Evolutionary conservation across 2,797 vertebrate species (phyloP).

Genomic region (Merluccius polli): DNA sequence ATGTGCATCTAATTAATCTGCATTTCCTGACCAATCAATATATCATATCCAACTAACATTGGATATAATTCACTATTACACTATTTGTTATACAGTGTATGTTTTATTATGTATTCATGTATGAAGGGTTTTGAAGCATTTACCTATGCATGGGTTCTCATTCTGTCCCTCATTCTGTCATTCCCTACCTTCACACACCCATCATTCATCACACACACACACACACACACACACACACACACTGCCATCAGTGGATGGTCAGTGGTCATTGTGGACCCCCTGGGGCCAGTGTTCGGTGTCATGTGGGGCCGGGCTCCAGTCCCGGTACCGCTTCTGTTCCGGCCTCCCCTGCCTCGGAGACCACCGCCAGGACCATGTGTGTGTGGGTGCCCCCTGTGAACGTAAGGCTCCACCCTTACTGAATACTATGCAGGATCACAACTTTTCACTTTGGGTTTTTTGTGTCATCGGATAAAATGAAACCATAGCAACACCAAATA

Average conservation of each 20-base stretch:
- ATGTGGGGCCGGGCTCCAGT: constrained; percentile 76
- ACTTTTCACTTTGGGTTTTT: too few relatives aligned
- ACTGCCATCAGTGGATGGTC: constrained; percentile 55
- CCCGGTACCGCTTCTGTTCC: constrained; percentile 79
- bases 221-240: neutral
- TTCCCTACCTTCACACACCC: neutral
- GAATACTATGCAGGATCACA: too few relatives aligned
- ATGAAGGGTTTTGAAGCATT: neutral
- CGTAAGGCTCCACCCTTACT: constrained; percentile 62
- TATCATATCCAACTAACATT: neutral
- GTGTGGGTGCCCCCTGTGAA: constrained; percentile 63
- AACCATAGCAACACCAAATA: too few relatives aligned
- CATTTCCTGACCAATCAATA: neutral
- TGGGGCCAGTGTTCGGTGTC: constrained; percentile 82
- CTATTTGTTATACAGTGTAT: neutral
- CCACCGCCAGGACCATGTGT: constrained; percentile 76
- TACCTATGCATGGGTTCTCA: neutral
- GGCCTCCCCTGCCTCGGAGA: constrained; percentile 73
- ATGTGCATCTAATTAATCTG: neutral
- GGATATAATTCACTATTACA: neutral
- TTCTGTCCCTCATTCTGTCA: neutral
- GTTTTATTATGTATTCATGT: neutral
- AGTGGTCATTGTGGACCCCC: constrained; percentile 83
- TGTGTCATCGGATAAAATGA: too few relatives aligned
- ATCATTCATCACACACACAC: constrained; percentile 1